Conservation (phyloP, 2,888 invertebrate species). For the Bugula neritina region DNA sequence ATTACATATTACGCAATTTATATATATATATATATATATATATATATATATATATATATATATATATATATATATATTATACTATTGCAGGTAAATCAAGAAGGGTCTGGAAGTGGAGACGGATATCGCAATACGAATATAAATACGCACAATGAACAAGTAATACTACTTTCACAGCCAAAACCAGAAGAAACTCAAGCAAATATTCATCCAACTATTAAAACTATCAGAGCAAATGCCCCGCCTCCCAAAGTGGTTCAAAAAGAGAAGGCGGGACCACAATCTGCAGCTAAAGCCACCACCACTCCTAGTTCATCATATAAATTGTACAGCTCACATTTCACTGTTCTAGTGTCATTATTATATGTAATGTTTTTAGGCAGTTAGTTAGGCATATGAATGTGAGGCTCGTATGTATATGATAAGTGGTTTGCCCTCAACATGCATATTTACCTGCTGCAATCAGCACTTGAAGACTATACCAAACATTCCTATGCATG, state of each 20-base stretch:
- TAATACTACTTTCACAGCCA: not conserved
- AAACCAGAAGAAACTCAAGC: not conserved
- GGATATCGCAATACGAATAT: not conserved
- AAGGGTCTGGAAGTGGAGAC: not conserved
- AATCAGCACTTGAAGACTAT: not conserved
- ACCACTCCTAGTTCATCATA: not conserved
- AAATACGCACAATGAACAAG: not conserved
- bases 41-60: not conserved
- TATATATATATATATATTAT: not conserved
- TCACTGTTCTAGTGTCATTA: not conserved
- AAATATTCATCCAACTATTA: not conserved
- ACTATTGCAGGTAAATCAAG: not conserved
- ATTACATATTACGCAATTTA: no score
- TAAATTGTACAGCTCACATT: not conserved
- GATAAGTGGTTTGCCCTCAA: not conserved
- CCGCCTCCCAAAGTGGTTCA: not conserved
- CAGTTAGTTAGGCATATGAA: not conserved
- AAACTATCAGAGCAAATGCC: not conserved
- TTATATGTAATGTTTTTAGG: not conserved
- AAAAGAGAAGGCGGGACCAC: not conserved
- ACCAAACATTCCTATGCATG: not conserved
- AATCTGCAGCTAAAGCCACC: not conserved
- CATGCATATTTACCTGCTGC: not conserved
- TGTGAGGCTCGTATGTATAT: not conserved
- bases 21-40: no score